phyloP scores from a whole-genome alignment of 2,888 invertebrate genomes.

The Venusia cambrica region DNA sequence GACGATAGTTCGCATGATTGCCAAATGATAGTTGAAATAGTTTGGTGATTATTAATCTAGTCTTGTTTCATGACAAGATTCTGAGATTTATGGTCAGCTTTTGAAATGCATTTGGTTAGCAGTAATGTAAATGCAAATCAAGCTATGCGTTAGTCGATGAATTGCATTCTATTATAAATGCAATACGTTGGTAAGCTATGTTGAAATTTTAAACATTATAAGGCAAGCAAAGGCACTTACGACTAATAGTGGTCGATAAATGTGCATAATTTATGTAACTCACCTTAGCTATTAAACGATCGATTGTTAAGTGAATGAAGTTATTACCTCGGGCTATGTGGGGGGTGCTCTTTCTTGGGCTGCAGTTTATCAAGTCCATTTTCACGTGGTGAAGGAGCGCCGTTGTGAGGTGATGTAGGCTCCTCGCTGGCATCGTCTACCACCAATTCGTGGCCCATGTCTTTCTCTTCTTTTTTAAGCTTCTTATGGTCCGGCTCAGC shows the following conservation, averaged over 20 bases:
- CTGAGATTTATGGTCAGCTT: slow-evolving; percentile 18
- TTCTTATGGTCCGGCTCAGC: slow-evolving; percentile 86
- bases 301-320: slow-evolving; percentile 10
- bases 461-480: slow-evolving; percentile 91
- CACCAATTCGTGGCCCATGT: slow-evolving; percentile 92
- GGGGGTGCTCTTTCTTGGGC: slow-evolving; percentile 88
- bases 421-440: slow-evolving; percentile 97
- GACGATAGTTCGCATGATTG: slow-evolving; percentile 39
- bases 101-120: slow-evolving; percentile 22
- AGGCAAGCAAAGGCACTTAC: slow-evolving; percentile 1
- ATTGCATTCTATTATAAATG: slow-evolving; percentile 15
- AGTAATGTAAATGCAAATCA: slow-evolving; percentile 20
- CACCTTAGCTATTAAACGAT: slow-evolving; percentile 9
- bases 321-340: slow-evolving; percentile 82
- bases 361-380: slow-evolving; percentile 91
- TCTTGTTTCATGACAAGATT: slow-evolving; percentile 16
- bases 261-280: slow-evolving; percentile 9
- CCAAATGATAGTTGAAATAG: slow-evolving; percentile 17
- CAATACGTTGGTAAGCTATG: slow-evolving; percentile 7
- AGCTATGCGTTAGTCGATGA: slow-evolving; percentile 15
- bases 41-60: slow-evolving; percentile 13
- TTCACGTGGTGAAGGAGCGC: slow-evolving; percentile 93
- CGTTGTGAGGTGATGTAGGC: slow-evolving; percentile 91
- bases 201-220: slow-evolving; percentile 8
- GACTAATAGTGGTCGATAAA: slow-evolving; percentile 1